Evolutionary conservation across 2,797 vertebrate genomes (phyloP), one percentile per base, ranked within the genome.

Genomic region (Enteromius paludinosus): DNA sequence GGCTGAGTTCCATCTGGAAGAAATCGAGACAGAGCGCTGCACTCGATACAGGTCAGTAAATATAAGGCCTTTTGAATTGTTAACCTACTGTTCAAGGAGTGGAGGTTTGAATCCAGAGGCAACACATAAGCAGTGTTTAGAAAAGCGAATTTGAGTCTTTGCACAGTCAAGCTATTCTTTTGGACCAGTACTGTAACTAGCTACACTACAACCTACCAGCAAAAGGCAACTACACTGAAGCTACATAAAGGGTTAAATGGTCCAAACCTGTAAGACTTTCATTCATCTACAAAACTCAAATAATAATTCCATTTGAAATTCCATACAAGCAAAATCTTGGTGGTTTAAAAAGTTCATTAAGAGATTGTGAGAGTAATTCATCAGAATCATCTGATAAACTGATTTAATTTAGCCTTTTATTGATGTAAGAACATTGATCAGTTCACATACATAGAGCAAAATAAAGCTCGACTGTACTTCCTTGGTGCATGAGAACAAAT

Each of bases 1-100:
- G 98, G 98, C 98, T 0, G 94, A 98, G 89, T 99, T 99, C 84
- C 98, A 99, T 54, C 93, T 99, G 75, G 98, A 99, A 90, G 95
- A 99, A 0, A 90, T 96, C 4, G 91, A 95, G 88, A 97, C 95
- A 0, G 98, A 99, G 6, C 87, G 91, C 0, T 98, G 97, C 69
- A 91, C 90, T 33, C 96, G 98, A 77, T 97, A 98, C 95, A 98
- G 98, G 87, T 89, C 23, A 72, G 61, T 33, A 15, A 35, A 77
- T 86, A 12, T 83, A 1, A 79, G 3, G 11, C 10, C 3, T 9
- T 71, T 70, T 45, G 1, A 11, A 20, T 59, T 4, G 28, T 47
- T 47, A 49, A 45, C 35, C 54, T 45, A 30, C 71, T 38, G 23
- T 30, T 30, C 11, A 49, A 52, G 47, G 25, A n/a, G 9, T 52